A percentile compares a stretch with the other conserved stretches of the same genome.
These are phyloP conservation scores for Cephus sareptanus DNA, from an alignment of 2,888 invertebrate genomes.

Conservation along the genomic window DNA sequence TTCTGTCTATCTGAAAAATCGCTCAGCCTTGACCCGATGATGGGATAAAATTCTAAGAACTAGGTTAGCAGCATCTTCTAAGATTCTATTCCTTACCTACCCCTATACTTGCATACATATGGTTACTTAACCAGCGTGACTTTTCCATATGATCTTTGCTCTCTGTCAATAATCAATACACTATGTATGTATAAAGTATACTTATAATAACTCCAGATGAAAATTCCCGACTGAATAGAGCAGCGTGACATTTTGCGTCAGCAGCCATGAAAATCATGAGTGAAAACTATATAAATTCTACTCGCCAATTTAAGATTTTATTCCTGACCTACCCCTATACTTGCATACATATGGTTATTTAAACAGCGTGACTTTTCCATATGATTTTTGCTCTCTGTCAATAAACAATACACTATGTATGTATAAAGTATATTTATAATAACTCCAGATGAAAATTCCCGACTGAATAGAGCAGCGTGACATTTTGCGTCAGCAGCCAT, in stretches of 20 bases:
- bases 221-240: not conserved
- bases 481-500: not conserved
- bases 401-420: not conserved
- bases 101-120: not conserved
- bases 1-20: not conserved
- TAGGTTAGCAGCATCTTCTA: not conserved
- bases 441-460: not conserved
- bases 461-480: not conserved
- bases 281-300: not conserved
- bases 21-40: not conserved
- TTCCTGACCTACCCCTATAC: not conserved
- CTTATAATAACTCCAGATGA: not conserved
- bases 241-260: not conserved
- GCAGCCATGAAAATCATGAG: not conserved
- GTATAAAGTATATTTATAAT: not conserved
- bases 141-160: not conserved
- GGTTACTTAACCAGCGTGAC: not conserved
- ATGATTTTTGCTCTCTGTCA: not conserved
- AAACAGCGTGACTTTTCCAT: not conserved
- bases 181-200: not conserved
- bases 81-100: not conserved
- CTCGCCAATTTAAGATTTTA: not conserved
- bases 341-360: not conserved
- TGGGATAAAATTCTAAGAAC: not conserved
- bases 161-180: not conserved